A percentile compares a stretch with the other conserved stretches of the same genome.
Evolutionary conservation across 2,797 vertebrate genomes (phyloP).

Genomic region (Enteromius radiatus): DNA sequence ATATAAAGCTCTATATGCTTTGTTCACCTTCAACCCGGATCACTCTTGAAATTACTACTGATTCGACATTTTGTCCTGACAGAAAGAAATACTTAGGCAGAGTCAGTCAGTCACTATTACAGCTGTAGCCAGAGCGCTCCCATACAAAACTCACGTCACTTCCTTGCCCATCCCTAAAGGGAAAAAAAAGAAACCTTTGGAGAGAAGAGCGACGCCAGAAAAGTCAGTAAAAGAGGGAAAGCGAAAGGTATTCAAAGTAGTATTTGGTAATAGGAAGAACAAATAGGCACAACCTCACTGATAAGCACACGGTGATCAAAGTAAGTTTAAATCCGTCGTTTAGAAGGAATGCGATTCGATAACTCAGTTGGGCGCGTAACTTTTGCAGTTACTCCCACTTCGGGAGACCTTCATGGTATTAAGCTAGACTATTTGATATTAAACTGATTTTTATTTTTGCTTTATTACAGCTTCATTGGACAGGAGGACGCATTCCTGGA

Average conservation of each 20-base stretch:
- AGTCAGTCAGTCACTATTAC: slow-evolving; percentile 25
- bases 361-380: slow-evolving; percentile 47
- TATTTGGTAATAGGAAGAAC: slow-evolving; percentile 64
- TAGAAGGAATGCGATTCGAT: slow-evolving; percentile 35
- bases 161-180: slow-evolving; percentile 86
- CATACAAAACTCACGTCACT: slow-evolving; percentile 78
- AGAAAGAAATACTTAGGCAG: background rate
- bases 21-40: background rate
- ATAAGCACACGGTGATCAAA: slow-evolving; percentile 61
- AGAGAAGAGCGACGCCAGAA: slow-evolving; percentile 70
- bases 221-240: slow-evolving; percentile 69
- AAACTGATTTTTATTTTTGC: background rate
- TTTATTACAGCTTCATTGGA: slow-evolving; percentile 16
- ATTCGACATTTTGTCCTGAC: background rate
- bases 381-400: slow-evolving; percentile 40
- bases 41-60: background rate
- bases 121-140: slow-evolving; percentile 51
- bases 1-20: background rate
- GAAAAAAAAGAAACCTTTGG: slow-evolving; percentile 69
- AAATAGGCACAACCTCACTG: slow-evolving; percentile 60
- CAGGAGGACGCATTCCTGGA: slow-evolving; percentile 9
- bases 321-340: slow-evolving; percentile 65
- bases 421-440: background rate
- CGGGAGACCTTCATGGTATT: background rate
- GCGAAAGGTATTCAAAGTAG: slow-evolving; percentile 57